Percentiles rank a stretch among this genome's conserved stretches.
Conservation (phyloP, 2,113 vertebrate genomes). For the Saiga tatarica region DNA sequence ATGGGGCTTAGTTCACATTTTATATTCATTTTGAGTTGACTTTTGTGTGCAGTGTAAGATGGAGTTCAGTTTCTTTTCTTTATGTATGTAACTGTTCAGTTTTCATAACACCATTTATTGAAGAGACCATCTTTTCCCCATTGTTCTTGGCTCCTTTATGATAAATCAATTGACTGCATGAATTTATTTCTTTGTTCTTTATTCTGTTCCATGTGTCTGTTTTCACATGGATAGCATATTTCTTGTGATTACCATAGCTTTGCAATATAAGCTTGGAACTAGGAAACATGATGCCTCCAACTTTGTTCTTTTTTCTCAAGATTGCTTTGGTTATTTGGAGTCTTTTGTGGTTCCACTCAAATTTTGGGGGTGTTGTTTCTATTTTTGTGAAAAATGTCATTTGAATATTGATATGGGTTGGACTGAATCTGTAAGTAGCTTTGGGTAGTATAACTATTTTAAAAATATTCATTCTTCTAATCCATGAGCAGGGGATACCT, state of each 20-base stretch:
- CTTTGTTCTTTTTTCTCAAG: background rate
- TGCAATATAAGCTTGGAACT: background rate
- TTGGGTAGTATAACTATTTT: background rate
- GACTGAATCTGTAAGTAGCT: background rate
- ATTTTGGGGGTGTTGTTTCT: background rate
- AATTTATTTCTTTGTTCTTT: background rate
- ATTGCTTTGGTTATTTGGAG: background rate
- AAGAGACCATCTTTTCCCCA: background rate
- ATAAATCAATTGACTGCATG: background rate
- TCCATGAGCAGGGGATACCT: background rate
- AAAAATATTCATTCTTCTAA: background rate
- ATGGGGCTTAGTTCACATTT: background rate
- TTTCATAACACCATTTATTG: background rate
- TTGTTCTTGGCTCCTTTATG: background rate
- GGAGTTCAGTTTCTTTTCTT: background rate
- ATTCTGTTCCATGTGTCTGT: background rate
- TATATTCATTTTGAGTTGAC: background rate
- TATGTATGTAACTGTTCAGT: background rate
- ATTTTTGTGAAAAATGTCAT: background rate
- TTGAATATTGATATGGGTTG: background rate
- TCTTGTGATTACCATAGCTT: background rate
- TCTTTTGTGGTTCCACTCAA: background rate
- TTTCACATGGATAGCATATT: background rate
- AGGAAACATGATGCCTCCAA: background rate
- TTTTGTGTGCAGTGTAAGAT: background rate